Conservation (phyloP, 2,797 vertebrate genomes). For the Pachyuromys duprasi region DNA sequence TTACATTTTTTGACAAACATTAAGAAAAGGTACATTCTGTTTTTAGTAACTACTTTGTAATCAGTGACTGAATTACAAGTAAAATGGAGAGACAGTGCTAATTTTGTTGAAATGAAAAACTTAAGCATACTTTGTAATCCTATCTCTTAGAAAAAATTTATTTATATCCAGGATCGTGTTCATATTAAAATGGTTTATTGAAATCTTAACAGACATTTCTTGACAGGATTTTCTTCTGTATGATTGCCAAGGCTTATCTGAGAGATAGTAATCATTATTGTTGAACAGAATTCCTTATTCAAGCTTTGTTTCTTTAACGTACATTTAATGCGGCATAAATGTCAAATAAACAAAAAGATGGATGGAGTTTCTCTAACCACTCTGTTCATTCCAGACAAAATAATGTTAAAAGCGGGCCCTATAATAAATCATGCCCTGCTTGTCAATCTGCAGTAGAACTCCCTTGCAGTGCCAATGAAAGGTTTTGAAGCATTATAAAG, state of each 20-base stretch:
- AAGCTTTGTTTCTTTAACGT: constrained; percentile 71
- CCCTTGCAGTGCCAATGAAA: constrained; percentile 28
- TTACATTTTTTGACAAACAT: constrained; percentile 30
- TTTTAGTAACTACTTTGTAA: constrained; percentile 29
- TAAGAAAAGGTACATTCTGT: constrained; percentile 5
- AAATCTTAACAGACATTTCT: constrained; percentile 61
- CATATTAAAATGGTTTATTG: constrained; percentile 60
- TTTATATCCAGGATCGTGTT: constrained; percentile 58
- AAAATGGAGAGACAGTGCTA: background rate
- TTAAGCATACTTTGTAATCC: background rate
- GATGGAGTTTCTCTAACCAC: constrained; percentile 77
- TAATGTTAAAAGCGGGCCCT: constrained; percentile 74
- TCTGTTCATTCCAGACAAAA: constrained; percentile 78
- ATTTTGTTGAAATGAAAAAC: constrained; percentile 57
- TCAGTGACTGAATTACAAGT: background rate
- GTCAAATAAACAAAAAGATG: constrained; percentile 81
- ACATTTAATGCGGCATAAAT: constrained; percentile 69
- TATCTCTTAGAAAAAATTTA: constrained; percentile 59
- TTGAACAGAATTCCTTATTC: constrained; percentile 74
- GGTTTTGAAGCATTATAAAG: constrained; percentile 57
- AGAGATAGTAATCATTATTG: constrained; percentile 72
- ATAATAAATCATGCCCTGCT: constrained; percentile 78
- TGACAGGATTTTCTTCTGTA: constrained; percentile 64
- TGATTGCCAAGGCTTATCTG: constrained; percentile 70
- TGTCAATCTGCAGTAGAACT: constrained; percentile 69